Evolutionary conservation across 2,113 vertebrate genomes (phyloP), one percentile per base, ranked within the genome.

Genomic region (Antennarius striatus): DNA sequence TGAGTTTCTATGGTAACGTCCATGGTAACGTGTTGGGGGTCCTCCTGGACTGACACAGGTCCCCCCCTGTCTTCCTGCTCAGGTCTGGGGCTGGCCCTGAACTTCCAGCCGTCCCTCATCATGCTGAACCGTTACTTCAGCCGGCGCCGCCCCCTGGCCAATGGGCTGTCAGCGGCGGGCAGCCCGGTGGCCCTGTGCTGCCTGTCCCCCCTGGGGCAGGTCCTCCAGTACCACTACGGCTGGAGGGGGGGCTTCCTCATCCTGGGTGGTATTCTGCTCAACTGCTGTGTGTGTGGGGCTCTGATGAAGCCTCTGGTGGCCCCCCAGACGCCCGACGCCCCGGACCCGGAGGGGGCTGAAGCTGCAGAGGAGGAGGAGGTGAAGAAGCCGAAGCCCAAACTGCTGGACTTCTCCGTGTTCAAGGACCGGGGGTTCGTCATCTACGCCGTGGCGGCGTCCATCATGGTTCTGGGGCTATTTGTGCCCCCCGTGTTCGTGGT

Each of bases 51-150:
- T 11, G 16, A 2, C 10, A 30, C 29, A 13, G 29, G 29, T 22
- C 10, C 10, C 52, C 10, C 16, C 11, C 5, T 43, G 0, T 46
- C 60, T 1, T 11, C 74, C 17, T 53, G 16, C 63, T 51, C 85
- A 99, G 97, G 97, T 90, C 77, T 99, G 91, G 97, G 97, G 10
- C 83, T 99, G 76, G 95, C 97, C 0, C 89, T 99, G 61, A 99
- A 98, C 86, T 99, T 99, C 81, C 97, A 99, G 86, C 96, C 97
- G 1, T 97, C 96, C 0, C 94, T 99, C 53, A 98, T 99, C 77
- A 99, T 99, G 97, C 88, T 99, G 58, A 98, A 98, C 85, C 91
- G 95, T 5, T 99, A 99, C 91, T 99, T 99, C 82, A 95, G 73
- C 68, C 92, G 95, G 88, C 93, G 93, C 43, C 94, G 96, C 0